Percentiles rank a stretch among this genome's conserved stretches.
These are phyloP conservation scores for Mesocricetus auratus DNA, from an alignment of 2,113 vertebrate genomes.

Conservation along the genomic window DNA sequence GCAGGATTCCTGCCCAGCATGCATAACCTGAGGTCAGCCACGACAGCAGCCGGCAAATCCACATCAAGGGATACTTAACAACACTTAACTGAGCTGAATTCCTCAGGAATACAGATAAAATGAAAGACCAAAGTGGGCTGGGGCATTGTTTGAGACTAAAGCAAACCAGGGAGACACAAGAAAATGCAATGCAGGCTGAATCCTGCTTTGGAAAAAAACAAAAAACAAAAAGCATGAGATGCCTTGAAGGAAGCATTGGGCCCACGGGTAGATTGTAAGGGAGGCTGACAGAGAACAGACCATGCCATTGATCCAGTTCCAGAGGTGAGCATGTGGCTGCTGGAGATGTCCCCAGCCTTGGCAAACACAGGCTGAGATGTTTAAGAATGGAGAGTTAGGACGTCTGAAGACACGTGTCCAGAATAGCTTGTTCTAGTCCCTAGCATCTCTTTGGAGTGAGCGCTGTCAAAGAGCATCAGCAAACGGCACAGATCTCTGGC, in stretches of 20 bases:
- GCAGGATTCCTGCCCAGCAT: not conserved
- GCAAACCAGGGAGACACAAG: not conserved
- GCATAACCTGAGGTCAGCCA: not conserved
- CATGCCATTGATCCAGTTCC: not conserved
- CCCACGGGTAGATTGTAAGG: not conserved
- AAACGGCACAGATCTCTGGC: not conserved
- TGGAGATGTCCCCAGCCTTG: conserved; percentile 8
- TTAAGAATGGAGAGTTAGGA: not conserved
- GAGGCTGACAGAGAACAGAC: not conserved
- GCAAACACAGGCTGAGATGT: not conserved
- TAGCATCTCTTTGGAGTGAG: not conserved
- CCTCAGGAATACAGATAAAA: not conserved
- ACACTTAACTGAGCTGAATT: not conserved
- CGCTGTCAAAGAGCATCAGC: not conserved
- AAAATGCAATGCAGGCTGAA: not conserved
- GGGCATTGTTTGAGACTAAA: not conserved
- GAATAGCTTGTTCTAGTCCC: not conserved
- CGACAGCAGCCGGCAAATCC: not conserved
- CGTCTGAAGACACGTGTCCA: not conserved
- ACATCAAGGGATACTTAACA: not conserved
- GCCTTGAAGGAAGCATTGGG: not conserved
- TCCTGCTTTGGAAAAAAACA: not conserved
- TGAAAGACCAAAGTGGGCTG: not conserved
- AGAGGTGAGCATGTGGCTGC: not conserved
- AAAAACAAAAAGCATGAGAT: not conserved